Conservation (phyloP, 2,888 invertebrate species). For the Phymatocera aterrima region DNA sequence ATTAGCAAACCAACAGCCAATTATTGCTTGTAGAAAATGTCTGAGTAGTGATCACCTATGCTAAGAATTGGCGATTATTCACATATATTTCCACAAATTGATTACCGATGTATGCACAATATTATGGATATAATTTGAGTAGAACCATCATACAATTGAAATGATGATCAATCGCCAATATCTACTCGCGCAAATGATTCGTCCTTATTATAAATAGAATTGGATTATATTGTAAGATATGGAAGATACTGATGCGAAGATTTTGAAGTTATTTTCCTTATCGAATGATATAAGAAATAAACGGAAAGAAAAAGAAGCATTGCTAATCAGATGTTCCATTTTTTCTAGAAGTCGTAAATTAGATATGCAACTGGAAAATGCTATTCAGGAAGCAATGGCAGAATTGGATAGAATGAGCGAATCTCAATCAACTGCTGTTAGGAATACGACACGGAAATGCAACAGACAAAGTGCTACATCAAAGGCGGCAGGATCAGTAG, state of each 20-base stretch:
- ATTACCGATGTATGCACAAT: too few relatives aligned
- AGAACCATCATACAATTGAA: neutral
- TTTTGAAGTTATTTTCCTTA: neutral
- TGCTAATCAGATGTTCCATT: slow-evolving; percentile 46
- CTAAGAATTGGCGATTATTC: slow-evolving; percentile 13
- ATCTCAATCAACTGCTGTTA: slow-evolving; percentile 56
- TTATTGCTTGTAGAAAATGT: slow-evolving; percentile 51
- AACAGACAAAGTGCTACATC: slow-evolving; percentile 38
- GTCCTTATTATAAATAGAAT: neutral
- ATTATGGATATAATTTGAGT: too few relatives aligned
- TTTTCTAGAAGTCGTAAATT: slow-evolving; percentile 92
- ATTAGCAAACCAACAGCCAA: slow-evolving; percentile 69
- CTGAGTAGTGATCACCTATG: neutral
- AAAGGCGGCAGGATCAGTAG: slow-evolving; percentile 19
- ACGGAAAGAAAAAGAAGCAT: neutral
- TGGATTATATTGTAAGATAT: neutral
- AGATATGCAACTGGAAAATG: slow-evolving; percentile 92
- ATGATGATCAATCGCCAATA: slow-evolving; percentile 9
- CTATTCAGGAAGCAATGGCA: slow-evolving; percentile 95
- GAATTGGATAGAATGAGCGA: slow-evolving; percentile 87
- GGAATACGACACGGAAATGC: slow-evolving; percentile 46
- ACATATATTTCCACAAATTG: too few relatives aligned
- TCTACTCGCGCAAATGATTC: neutral
- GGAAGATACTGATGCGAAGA: neutral
- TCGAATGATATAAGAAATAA: neutral